phyloP scores from a whole-genome alignment of 2,797 vertebrate species.

The Hippopotamyrus pictus region DNA sequence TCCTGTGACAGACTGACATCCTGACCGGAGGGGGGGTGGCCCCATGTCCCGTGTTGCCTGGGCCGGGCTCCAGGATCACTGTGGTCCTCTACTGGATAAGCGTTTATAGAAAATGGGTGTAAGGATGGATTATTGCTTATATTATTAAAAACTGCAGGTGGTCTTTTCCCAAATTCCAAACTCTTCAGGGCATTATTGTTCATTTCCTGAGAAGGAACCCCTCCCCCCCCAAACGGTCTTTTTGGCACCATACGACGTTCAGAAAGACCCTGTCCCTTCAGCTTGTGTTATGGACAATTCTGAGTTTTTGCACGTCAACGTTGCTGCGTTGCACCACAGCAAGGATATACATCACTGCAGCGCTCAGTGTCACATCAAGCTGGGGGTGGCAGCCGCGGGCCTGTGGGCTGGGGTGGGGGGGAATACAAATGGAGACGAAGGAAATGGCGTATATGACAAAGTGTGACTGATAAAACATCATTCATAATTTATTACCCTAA shows the following conservation, averaged over 20 bases:
- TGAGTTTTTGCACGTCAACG: slow-evolving; percentile 16
- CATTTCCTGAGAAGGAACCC: not conserved
- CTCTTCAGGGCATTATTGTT: not conserved
- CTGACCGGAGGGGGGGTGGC: not conserved
- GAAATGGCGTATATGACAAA: slow-evolving; percentile 28
- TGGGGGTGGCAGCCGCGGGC: not conserved
- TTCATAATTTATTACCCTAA: slow-evolving; percentile 35
- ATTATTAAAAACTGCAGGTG: slow-evolving; percentile 4
- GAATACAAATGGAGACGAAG: slow-evolving; percentile 31
- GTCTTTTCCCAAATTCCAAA: not conserved
- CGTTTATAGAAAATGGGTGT: not conserved
- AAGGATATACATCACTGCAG: slow-evolving; percentile 22
- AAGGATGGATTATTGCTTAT: not conserved
- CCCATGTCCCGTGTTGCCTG: not conserved
- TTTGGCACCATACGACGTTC: not conserved
- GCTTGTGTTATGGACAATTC: slow-evolving; percentile 8
- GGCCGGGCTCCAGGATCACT: not conserved
- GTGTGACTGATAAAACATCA: slow-evolving; percentile 31
- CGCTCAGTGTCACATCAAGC: slow-evolving; percentile 15
- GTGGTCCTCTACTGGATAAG: not conserved
- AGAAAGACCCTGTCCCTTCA: slow-evolving; percentile 6
- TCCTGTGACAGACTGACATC: not conserved
- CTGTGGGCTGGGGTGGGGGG: slow-evolving; percentile 14
- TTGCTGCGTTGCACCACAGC: not conserved
- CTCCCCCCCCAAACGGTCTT: not conserved